A percentile compares a stretch with the other conserved stretches of the same genome.
Conservation (phyloP, 2,113 vertebrate species). For the Aythya baeri region DNA sequence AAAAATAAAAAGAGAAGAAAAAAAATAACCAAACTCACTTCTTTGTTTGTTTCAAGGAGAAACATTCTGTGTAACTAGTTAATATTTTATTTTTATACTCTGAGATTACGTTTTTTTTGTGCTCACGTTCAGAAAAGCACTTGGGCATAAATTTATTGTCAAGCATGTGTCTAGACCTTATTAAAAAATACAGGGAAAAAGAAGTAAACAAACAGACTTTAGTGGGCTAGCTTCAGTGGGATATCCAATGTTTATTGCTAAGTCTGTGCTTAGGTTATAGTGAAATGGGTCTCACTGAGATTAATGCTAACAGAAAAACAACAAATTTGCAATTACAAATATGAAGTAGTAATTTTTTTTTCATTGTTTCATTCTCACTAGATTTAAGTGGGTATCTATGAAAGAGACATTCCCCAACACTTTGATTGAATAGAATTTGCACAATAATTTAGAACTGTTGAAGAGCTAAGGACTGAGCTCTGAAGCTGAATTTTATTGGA, state of each 20-base stretch:
- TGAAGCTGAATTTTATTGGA: not conserved
- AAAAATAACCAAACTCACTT: not conserved
- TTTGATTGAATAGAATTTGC: not conserved
- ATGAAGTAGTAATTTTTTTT: not conserved
- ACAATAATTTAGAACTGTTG: not conserved
- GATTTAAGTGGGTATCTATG: not conserved
- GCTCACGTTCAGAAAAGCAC: not conserved
- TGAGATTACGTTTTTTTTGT: not conserved
- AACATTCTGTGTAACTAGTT: not conserved
- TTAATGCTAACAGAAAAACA: not conserved
- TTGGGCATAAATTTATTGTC: not conserved
- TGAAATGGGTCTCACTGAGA: not conserved
- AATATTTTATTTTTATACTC: not conserved
- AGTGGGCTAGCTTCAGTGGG: not conserved
- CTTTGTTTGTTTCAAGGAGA: not conserved
- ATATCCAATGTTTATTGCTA: not conserved
- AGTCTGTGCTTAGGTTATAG: not conserved
- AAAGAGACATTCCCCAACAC: not conserved
- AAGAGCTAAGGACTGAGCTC: not conserved
- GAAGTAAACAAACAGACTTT: not conserved
- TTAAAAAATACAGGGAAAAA: not conserved
- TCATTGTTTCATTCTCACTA: fast-evolving
- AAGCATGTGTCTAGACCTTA: not conserved
- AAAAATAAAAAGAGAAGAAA: not conserved
- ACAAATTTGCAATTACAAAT: not conserved